Percentiles rank a stretch among this genome's conserved stretches.
Conservation (phyloP, 2,113 vertebrate genomes). For the Eolophus roseicapilla region DNA sequence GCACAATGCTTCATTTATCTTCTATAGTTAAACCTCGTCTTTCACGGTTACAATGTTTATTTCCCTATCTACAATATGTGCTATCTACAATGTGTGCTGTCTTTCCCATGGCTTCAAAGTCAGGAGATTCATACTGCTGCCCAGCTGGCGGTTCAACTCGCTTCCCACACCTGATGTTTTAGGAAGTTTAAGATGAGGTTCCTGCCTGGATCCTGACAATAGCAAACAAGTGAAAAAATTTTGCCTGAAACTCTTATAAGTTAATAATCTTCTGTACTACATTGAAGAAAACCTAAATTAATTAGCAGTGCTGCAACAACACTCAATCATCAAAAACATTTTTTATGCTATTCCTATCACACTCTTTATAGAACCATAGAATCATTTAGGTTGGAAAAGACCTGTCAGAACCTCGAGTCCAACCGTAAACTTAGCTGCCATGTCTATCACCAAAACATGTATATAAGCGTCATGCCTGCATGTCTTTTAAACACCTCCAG, state of each 20-base stretch:
- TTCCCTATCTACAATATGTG: too few relatives aligned
- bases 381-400: background rate
- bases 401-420: background rate
- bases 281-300: background rate
- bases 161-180: background rate
- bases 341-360: background rate
- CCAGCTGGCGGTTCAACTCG: too few relatives aligned
- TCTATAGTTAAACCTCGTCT: too few relatives aligned
- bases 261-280: background rate
- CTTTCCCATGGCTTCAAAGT: too few relatives aligned
- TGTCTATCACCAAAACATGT: background rate
- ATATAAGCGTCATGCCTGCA: rapidly evolving
- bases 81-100: too few relatives aligned
- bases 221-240: background rate
- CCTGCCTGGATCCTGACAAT: background rate
- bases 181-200: background rate
- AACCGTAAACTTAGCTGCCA: background rate
- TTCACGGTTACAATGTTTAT: too few relatives aligned
- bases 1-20: too few relatives aligned
- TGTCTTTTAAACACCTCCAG: background rate
- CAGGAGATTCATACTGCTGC: too few relatives aligned
- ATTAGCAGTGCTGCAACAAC: background rate
- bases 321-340: rapidly evolving
- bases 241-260: background rate
- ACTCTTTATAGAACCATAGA: background rate